phyloP scores from a whole-genome alignment of 1,140 invertebrate genomes.

The Trialeurodes vaporariorum region DNA sequence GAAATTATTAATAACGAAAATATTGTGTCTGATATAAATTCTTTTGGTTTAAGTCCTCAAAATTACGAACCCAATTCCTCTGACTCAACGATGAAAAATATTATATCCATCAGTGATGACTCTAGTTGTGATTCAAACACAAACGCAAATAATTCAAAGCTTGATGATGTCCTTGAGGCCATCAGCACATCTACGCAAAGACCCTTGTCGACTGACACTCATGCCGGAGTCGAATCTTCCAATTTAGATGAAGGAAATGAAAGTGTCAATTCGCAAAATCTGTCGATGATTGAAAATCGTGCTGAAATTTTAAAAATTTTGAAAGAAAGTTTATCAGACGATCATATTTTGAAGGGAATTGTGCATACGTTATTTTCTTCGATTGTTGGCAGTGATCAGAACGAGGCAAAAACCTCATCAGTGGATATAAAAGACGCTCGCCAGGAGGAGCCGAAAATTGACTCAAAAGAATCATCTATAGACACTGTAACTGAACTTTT shows the following conservation, averaged over 20 bases:
- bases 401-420: constrained; percentile 11
- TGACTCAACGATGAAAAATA: too few relatives aligned
- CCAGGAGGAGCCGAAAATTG: neutral
- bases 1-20: too few relatives aligned
- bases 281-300: constrained; percentile 17
- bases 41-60: too few relatives aligned
- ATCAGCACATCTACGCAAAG: neutral
- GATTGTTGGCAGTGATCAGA: neutral
- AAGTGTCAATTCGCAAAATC: constrained; percentile 28
- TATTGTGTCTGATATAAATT: too few relatives aligned
- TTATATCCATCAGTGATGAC: too few relatives aligned
- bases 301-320: constrained; percentile 21
- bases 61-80: too few relatives aligned
- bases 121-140: too few relatives aligned
- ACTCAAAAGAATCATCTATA: too few relatives aligned
- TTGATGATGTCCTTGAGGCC: too few relatives aligned
- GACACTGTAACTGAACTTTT: neutral
- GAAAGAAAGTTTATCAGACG: constrained; percentile 22
- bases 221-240: neutral
- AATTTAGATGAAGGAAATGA: constrained; percentile 11
- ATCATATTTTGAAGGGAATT: constrained; percentile 21
- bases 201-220: neutral
- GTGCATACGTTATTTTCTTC: constrained; percentile 19
- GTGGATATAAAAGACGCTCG: neutral
- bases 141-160: too few relatives aligned